Conservation (phyloP, 2,888 invertebrate species). For the Corbicula japonica region DNA sequence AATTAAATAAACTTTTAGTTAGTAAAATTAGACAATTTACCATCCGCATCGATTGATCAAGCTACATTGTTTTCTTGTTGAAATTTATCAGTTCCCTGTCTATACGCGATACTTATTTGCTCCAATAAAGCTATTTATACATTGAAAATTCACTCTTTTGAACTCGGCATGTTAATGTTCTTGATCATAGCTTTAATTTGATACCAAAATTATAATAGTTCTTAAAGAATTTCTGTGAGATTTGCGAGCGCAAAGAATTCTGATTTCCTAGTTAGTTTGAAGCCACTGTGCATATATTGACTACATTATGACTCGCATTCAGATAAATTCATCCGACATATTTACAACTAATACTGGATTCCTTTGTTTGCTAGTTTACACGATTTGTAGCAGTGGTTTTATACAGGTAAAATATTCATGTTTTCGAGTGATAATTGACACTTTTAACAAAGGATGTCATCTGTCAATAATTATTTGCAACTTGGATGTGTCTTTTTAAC, state of each 20-base stretch:
- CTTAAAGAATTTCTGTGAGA: constrained; percentile 30
- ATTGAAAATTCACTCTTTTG: constrained; percentile 25
- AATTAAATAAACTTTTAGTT: constrained; percentile 24
- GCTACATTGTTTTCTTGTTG: constrained; percentile 58
- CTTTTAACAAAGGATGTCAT: constrained; percentile 30
- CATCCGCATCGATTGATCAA: constrained; percentile 20
- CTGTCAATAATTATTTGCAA: constrained; percentile 21
- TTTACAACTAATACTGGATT: constrained; percentile 62
- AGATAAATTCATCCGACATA: constrained; percentile 67
- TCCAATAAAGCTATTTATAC: constrained; percentile 9
- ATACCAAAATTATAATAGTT: constrained; percentile 42
- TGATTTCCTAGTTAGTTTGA: constrained; percentile 46
- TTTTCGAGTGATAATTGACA: constrained; percentile 23
- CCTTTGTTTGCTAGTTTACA: constrained; percentile 61
- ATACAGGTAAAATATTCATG: constrained; percentile 38
- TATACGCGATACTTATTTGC: constrained; percentile 47
- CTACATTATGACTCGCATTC: constrained; percentile 59
- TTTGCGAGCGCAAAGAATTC: constrained; percentile 51
- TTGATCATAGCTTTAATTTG: constrained; percentile 30
- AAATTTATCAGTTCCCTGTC: constrained; percentile 52
- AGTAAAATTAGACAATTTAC: constrained; percentile 26
- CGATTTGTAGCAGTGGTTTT: constrained; percentile 28
- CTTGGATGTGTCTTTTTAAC: constrained; percentile 8
- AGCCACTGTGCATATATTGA: constrained; percentile 65
- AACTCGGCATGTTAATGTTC: constrained; percentile 24